Evolutionary conservation across 2,113 vertebrate genomes (phyloP), one percentile per base, ranked within the genome.

Genomic region (Tricholaema leucomelas): DNA sequence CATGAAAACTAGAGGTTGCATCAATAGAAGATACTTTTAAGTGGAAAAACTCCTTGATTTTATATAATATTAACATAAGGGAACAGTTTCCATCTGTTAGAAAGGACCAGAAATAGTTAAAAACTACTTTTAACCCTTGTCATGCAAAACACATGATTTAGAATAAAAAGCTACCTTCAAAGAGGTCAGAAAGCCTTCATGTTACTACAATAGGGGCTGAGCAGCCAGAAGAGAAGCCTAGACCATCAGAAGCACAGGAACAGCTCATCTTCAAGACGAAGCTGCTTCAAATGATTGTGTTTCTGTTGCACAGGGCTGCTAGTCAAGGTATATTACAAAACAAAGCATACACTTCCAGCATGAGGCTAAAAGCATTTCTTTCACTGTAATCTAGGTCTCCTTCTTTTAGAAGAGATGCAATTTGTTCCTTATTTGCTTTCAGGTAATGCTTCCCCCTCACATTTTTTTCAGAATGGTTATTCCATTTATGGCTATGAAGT

Each of bases 351-450:
- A 84, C 78, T 87, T 85, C 77, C 88, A 87, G 60, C 66, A 81
- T 65, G 74, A 48, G 33, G 76, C 44, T 77, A 72, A 67, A 85
- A 93, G 92, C 74, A 88, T 85, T 76, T 85, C 28, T 66, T 94
- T 86, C 56, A 31, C 66, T 81, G 38, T 86, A 81, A 91, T 78
- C n/a, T n/a, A n/a, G n/a, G n/a, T n/a, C n/a, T n/a, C n/a, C 18
- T 96, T 77, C 74, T 79, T 92, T 95, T 40, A 92, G 76, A 90
- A 85, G 84, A 93, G 44, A 10, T 59, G 42, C 30, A 79, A 38
- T 86, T 90, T 95, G 65, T 28, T 90, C 28, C 59, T 40, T 64
- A n/a, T n/a, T 12, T 13, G 2, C 15, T 70, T 72, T 74, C 42
- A 38, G 1, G 44, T 85, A 56, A 13, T 64, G 36, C 6, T 61